A percentile compares a stretch with the other conserved stretches of the same genome.
phyloP scores from a whole-genome alignment of 2,888 invertebrate species.

The Eremobia ochroleuca region DNA sequence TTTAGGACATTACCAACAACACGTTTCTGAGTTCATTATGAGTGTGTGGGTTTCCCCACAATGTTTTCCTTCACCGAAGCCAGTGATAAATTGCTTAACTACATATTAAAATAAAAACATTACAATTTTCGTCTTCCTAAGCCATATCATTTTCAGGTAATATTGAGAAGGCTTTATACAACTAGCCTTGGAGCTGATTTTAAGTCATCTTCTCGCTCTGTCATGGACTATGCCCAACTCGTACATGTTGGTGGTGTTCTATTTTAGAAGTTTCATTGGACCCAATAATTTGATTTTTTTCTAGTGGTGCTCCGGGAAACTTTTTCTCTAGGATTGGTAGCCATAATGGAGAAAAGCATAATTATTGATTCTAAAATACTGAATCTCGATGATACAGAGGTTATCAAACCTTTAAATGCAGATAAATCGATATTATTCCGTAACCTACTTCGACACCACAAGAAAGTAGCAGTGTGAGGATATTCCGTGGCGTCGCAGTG shows the following conservation, averaged over 20 bases:
- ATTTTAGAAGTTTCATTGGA: constrained; percentile 15
- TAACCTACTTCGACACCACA: constrained; percentile 67
- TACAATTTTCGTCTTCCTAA: constrained; percentile 3
- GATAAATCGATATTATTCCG: constrained; percentile 56
- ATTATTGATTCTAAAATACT: neutral
- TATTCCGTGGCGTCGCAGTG: constrained; percentile 80
- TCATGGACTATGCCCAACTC: constrained; percentile 6
- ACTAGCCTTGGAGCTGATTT: neutral
- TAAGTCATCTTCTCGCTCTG: neutral
- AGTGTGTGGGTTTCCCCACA: constrained; percentile 56
- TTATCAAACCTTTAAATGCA: constrained; percentile 16
- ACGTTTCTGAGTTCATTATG: constrained; percentile 48
- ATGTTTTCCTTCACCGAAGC: constrained; percentile 45
- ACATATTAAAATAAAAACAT: constrained; percentile 30
- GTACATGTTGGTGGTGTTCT: neutral
- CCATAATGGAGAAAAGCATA: neutral
- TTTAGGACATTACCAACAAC: constrained; percentile 46
- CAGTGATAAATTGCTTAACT: constrained; percentile 26
- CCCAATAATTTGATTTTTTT: neutral
- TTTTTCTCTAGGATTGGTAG: neutral
- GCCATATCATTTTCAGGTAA: neutral
- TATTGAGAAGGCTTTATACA: neutral
- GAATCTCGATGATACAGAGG: neutral
- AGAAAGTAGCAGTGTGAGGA: constrained; percentile 71
- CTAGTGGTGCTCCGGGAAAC: neutral